Base-by-base conservation (phyloP, 2,797 vertebrate species). In the Corythornis leucogaster region DNA sequence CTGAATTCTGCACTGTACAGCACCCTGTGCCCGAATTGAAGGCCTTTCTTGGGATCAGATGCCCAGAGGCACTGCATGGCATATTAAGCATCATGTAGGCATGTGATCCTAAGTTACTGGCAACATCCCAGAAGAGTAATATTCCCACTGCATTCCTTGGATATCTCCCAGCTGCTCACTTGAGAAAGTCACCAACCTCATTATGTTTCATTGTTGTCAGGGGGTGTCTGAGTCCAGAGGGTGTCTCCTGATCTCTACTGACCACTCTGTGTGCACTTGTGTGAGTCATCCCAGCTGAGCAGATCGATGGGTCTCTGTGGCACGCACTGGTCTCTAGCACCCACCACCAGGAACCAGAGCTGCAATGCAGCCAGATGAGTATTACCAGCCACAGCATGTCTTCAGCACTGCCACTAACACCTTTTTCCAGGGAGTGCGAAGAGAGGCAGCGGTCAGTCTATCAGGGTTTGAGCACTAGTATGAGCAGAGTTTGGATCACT, bases 91-190 rank as follows among this genome's bases (percentile, higher is more conserved):
- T 90, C 8, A 13, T 51, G 81, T 78, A 93, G 77, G 62, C 94
- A 95, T 89, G 89, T 95, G 95, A 96, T 93, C 53, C 73, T 38
- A 86, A 84, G 43, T 51, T 67, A 6, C 81, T 97, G 95, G 94
- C 96, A 95, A 62, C 79, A 83, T 90, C 88, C 86, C 96, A 96
- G 75, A 62, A 62, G 73, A 92, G 66, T 92, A 89, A 89, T 96
- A 90, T 96, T 96, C 94, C 89, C 93, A 90, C 59, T 91, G 75
- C 92, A 96, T 97, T 97, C 95, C 75, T 95, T 96, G 94, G 95
- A 96, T 94, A 40, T 95, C 87, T 95, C 94, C 89, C 95, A 97
- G 91, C 77, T 24, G 31, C 77, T 92, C 87, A 87, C 89, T 93
- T 95, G 94, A 95, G 95, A 96, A 96, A 96, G 87, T 83, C 95